Evolutionary conservation across 2,797 vertebrate species (phyloP).

Genomic region (Meda fulgida): DNA sequence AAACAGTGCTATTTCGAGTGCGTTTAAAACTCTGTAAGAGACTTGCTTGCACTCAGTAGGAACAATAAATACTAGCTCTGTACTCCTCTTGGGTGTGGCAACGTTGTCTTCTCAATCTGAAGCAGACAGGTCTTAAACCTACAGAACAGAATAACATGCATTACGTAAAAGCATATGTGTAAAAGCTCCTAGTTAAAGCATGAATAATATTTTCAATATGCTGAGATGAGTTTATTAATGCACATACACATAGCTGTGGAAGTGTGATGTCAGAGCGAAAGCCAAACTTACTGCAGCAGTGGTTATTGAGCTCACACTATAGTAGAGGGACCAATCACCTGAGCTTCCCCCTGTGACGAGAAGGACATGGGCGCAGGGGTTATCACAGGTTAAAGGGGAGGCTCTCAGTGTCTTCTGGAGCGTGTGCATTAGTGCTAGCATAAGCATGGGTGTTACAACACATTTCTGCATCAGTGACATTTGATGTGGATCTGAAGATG

Average conservation of each 20-base stretch:
- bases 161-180: not conserved
- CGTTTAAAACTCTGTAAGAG: constrained; percentile 52
- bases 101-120: constrained; percentile 49
- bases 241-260: constrained; percentile 21
- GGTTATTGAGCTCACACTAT: constrained; percentile 75
- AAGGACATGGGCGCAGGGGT: constrained; percentile 69
- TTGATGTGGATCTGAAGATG: not conserved
- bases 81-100: constrained; percentile 35
- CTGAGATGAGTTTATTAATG: constrained; percentile 36
- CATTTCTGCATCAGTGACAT: not conserved
- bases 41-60: constrained; percentile 39
- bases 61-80: constrained; percentile 58
- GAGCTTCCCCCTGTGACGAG: constrained; percentile 75
- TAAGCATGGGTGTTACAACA: constrained; percentile 31
- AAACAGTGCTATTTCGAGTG: constrained; percentile 65
- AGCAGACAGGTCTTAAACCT: constrained; percentile 63
- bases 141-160: constrained; percentile 27
- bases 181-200: constrained; percentile 4
- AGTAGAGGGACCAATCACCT: constrained; percentile 80
- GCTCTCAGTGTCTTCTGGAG: constrained; percentile 9
- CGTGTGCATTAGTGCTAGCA: constrained; percentile 6
- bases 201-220: constrained; percentile 4
- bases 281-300: constrained; percentile 72
- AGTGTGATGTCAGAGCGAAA: constrained; percentile 28
- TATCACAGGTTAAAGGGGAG: constrained; percentile 39